Base-by-base conservation (phyloP, 2,797 vertebrate genomes). In the Sebastes hubbsi region DNA sequence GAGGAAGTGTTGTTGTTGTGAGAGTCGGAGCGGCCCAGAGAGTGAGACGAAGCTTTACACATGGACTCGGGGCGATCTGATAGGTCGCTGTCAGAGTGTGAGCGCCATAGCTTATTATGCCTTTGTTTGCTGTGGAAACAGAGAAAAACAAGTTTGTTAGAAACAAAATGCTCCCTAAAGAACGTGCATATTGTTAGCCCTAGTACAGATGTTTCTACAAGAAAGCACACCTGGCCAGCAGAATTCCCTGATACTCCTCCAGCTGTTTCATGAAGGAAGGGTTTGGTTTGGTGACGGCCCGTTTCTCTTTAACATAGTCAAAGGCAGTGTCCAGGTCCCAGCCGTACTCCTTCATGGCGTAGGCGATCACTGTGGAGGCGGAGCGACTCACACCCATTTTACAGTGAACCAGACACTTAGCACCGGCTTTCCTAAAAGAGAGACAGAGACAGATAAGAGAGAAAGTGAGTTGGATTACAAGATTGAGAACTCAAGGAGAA, bases 381-480 rank as follows among this genome's bases (percentile, higher is more conserved):
- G 98, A 99, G 76, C 98, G 97, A 66, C 98, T 99, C 90, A 99
- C 97, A 0, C 98, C 98, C 98, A 99, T 99, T 92, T 99, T 99
- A 93, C 98, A 99, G 95, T 99, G 98, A 82, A 99, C 98, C 83
- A 99, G 96, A 92, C 98, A 99, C 93, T 99, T 99, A 0, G 96
- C 97, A 30, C 98, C 98, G 0, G 97, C 97, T 94, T 99, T 99
- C 93, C 98, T 99, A 12, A 6, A 24, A 22, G 34, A 38, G 5
- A 61, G 5, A 27, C 4, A 56, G 5, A 30, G 64, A 18, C 4
- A 58, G 6, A 60, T 0, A 14, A n/a, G 18, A 30, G 22, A 29
- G n/a, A 61, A 12, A 65, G 7, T 6, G 5, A 2, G 20, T 10
- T 42, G 5, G 6, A 56, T 38, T 8, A 25, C 29, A 25, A 7